Evolutionary conservation across 2,888 invertebrate genomes (phyloP), one percentile per base, ranked within the genome.

Genomic region (Ormyrus labotus): DNA sequence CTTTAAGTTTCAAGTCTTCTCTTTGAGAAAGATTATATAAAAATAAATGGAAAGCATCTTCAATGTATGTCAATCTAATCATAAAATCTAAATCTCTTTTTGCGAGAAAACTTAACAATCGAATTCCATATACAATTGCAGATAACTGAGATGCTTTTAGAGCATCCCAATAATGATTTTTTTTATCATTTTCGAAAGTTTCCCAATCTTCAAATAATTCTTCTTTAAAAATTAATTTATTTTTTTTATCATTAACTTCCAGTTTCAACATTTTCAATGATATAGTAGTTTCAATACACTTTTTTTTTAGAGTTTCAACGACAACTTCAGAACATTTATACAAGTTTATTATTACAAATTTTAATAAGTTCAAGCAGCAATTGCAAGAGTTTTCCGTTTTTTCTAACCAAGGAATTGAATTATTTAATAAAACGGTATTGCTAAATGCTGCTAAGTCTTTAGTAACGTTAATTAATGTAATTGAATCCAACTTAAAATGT

Each of bases 31-130:
- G 81, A 71, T 87, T 86, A 55, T 86, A 83, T 70, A 89, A 83
- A 55, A 90, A 89, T 60, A 86, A 83, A 72, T 88, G 85, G 79
- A 90, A 88, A 10, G 86, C 84, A 68, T 88, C 87, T 76, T 88
- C 88, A 45, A 88, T 87, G 47, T 87, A 87, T 1, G 86, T 84
- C n/a, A 85, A 80, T 71, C 86, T 85, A 61, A 85, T 86, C 9
- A 88, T 85, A 81, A 87, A 88, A 72, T 88, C 87, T 6, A 87
- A 85, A 83, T 90, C 88, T 64, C 87, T 85, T 73, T 87, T 88
- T 1, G 87, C 85, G 10, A 90, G 82, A 74, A 87, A 87, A 69
- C 87, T 86, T 47, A 90, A 79, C 76, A 91, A 88, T 80, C 84
- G 83, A 6, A 90, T 88, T 48, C 90, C 90, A 57, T 85, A 86